These are phyloP conservation scores for Frieseomelitta varia DNA, from an alignment of 1,140 invertebrate species.

Conservation along the genomic window DNA sequence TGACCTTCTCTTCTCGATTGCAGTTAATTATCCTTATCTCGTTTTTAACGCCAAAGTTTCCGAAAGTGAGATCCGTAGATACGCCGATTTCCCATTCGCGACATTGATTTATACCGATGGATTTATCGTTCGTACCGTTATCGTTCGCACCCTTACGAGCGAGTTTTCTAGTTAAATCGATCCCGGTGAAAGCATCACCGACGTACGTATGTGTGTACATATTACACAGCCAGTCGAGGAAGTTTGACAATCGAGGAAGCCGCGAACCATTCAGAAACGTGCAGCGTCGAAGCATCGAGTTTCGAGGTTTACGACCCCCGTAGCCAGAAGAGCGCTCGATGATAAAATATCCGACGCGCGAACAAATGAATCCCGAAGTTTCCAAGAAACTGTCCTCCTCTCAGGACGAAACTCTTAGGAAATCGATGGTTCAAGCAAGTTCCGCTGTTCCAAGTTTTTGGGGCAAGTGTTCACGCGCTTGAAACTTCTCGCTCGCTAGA, in stretches of 20 bases:
- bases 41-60: background rate
- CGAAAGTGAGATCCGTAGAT: background rate
- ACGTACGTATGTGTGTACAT: too few relatives aligned
- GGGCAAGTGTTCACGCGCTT: too few relatives aligned
- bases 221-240: background rate
- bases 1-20: background rate
- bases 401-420: background rate
- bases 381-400: background rate
- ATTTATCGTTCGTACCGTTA: background rate
- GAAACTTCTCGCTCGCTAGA: background rate
- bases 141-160: background rate
- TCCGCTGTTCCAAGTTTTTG: background rate
- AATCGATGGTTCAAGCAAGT: background rate
- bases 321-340: background rate
- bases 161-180: constrained; percentile 10
- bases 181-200: too few relatives aligned
- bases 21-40: background rate
- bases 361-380: constrained; percentile 30
- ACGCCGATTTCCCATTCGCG: background rate
- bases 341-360: constrained; percentile 39
- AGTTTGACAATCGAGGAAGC: background rate
- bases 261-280: background rate
- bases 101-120: background rate
- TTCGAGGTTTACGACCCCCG: constrained; percentile 27
- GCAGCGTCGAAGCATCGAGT: constrained; percentile 14